Conservation (phyloP, 2,797 vertebrate species). For the Ammospiza maritima region DNA sequence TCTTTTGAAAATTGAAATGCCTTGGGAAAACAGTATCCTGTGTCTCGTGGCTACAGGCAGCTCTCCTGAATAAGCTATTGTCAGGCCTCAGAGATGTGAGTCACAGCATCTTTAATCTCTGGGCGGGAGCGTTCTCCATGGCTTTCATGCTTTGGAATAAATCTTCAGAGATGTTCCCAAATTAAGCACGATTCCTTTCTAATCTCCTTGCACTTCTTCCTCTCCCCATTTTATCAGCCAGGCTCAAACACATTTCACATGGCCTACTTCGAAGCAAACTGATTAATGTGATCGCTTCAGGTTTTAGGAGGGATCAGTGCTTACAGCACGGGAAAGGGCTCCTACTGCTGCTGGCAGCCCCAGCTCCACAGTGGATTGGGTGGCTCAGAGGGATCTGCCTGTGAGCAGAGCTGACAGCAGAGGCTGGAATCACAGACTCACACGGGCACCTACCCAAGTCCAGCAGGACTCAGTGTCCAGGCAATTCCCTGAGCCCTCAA, state of each 20-base stretch:
- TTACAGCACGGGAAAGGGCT: background rate
- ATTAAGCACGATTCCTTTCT: slow-evolving; percentile 68
- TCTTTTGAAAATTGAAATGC: slow-evolving; percentile 30
- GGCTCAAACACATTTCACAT: slow-evolving; percentile 55
- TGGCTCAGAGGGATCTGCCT: background rate
- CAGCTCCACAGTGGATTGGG: background rate
- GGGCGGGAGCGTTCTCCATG: slow-evolving; percentile 28
- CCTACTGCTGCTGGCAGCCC: background rate
- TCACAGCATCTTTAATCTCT: slow-evolving; percentile 69
- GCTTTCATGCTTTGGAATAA: slow-evolving; percentile 64
- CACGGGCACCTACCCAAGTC: fast-evolving
- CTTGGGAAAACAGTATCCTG: slow-evolving; percentile 44
- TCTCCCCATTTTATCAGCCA: slow-evolving; percentile 53
- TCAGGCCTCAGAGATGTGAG: slow-evolving; percentile 61
- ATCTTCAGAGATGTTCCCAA: slow-evolving; percentile 68
- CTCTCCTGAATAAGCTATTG: slow-evolving; percentile 61
- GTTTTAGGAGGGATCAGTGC: slow-evolving; percentile 61
- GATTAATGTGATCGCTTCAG: slow-evolving; percentile 52
- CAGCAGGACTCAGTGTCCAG: background rate
- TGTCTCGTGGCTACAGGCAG: slow-evolving; percentile 23
- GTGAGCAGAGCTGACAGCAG: slow-evolving; percentile 33
- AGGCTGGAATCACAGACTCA: background rate
- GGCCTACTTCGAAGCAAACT: slow-evolving; percentile 65
- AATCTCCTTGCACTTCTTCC: slow-evolving; percentile 68
- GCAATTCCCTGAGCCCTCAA: fast-evolving